Evolutionary conservation across 2,113 vertebrate genomes (phyloP), one percentile per base, ranked within the genome.

Genomic region (Sclerurus mexicanus): DNA sequence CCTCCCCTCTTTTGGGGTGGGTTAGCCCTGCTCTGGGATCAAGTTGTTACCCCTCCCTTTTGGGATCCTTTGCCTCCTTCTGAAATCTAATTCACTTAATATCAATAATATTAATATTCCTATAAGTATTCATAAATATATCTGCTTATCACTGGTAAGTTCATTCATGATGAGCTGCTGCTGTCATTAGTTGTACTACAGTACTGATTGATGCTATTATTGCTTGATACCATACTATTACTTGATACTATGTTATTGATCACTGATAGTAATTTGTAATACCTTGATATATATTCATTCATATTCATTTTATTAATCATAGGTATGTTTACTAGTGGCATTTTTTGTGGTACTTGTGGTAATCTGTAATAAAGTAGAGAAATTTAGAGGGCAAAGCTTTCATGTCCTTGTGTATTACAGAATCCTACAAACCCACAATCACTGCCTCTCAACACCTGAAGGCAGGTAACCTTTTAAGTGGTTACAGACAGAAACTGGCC

Each of bases 401-500:
- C 7, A 6, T 3, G 0, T 22, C 4, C 25, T 69, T 5, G 4
- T n/a, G 5, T 50, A 53, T 27, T 73, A 60, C 9, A 60, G 28
- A 56, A 22, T 50, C 47, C 15, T 31, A 50, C 12, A 72, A 82
- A 77, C 3, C 20, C 14, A 44, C 1, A 4, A 58, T 39, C 28
- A 50, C 28, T 40, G 44, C 67, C 18, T 44, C 24, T 55, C 24
- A n/a, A 62, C 5, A 35, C 7, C 9, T 62, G 60, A 62, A 40
- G 25, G 37, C 59, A 39, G 25, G 17, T 39, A 62, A 62, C 37
- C 17, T 62, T 62, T 62, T 28, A 62, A 62, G 37, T 40, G 60
- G 35, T 62, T 25, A 19, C 25, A 62, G 59, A 37, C 17, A 40
- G 60, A 62, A 62, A 28, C 25, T 28, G 37, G 25, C 25, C 37